These are phyloP conservation scores for Cataglyphis albicans DNA, from an alignment of 2,888 invertebrate genomes.

Conservation along the genomic window DNA sequence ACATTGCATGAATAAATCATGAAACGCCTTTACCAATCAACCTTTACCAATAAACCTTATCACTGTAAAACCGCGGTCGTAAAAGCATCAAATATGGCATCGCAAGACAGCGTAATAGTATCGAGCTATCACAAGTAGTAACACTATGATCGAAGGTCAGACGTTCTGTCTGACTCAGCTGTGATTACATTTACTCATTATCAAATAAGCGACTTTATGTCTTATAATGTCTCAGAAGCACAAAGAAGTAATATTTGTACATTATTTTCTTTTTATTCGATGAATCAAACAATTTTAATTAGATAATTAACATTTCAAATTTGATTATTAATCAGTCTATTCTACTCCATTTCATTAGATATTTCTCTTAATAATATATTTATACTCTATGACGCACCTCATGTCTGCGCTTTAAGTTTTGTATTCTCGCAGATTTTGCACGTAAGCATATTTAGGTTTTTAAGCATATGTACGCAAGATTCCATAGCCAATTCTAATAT, in stretches of 20 bases:
- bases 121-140: conserved; percentile 44
- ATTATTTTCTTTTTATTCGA: neutral
- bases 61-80: neutral
- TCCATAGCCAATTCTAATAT: neutral
- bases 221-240: neutral
- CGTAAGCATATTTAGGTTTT: neutral
- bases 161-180: conserved; percentile 35
- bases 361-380: neutral
- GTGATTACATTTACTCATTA: conserved; percentile 32
- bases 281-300: neutral
- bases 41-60: too few species aligned
- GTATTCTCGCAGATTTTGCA: neutral
- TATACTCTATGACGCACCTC: neutral
- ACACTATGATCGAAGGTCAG: conserved; percentile 29
- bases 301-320: neutral
- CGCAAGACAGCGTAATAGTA: neutral
- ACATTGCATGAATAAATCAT: conserved; percentile 16
- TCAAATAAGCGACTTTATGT: conserved; percentile 17
- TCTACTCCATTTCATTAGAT: neutral
- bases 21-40: neutral
- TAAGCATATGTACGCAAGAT: neutral
- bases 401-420: neutral
- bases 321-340: neutral
- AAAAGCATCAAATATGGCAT: conserved; percentile 6
- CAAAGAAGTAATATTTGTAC: neutral